Conservation (phyloP, 2,113 vertebrate genomes). For the Cariama cristata region DNA sequence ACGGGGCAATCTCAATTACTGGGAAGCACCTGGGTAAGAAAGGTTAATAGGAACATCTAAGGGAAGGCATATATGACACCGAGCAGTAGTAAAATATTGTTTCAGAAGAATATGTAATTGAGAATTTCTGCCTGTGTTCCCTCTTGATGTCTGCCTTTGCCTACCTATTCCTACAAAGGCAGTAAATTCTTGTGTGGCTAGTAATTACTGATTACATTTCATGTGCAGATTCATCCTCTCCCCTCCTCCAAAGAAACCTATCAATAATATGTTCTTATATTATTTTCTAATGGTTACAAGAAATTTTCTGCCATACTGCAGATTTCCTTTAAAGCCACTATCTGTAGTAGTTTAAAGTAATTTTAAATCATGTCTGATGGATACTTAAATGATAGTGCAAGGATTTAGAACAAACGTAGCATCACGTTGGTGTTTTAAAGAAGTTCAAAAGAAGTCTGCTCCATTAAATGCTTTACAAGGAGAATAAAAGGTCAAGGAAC, state of each 20-base stretch:
- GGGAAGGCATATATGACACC: background rate
- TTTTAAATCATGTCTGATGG: background rate
- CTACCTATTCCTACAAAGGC: background rate
- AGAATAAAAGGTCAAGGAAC: constrained; percentile 50
- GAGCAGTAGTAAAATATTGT: background rate
- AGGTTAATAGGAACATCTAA: constrained; percentile 5
- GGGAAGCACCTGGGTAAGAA: background rate
- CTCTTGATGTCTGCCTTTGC: background rate
- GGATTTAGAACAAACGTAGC: background rate
- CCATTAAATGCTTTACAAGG: background rate
- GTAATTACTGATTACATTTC: background rate
- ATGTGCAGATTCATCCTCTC: background rate
- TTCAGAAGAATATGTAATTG: background rate
- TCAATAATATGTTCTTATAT: background rate
- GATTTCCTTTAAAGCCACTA: background rate
- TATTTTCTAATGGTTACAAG: background rate
- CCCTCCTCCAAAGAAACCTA: background rate
- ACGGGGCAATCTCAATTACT: background rate
- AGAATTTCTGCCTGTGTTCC: background rate
- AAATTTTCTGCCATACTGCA: background rate
- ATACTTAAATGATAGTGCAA: background rate
- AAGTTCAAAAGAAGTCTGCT: background rate
- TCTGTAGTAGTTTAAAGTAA: background rate
- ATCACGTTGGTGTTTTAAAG: background rate
- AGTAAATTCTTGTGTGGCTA: background rate